Evolutionary conservation across 2,888 invertebrate species (phyloP).

Genomic region (Agapostemon virescens): DNA sequence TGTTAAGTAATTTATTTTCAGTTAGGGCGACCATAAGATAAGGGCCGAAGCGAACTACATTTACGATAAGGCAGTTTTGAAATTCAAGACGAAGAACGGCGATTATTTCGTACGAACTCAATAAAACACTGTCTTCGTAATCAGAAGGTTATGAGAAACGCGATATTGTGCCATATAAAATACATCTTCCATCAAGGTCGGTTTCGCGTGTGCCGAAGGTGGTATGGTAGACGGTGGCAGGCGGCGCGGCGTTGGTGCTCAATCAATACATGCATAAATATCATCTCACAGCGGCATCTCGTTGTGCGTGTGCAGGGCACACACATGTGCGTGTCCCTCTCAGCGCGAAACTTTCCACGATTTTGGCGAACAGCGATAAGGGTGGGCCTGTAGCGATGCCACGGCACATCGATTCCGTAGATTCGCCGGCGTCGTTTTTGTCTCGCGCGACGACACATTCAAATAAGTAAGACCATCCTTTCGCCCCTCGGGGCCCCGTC

Average conservation of each 20-base stretch:
- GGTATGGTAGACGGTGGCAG: constrained; percentile 21
- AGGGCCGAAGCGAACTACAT: not conserved
- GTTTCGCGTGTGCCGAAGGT: constrained; percentile 39
- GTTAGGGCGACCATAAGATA: not conserved
- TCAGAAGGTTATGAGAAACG: not conserved
- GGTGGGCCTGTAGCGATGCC: constrained; percentile 24
- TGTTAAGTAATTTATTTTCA: not conserved
- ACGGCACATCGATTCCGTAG: constrained; percentile 76
- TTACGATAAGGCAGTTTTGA: not conserved
- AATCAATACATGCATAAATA: constrained; percentile 67
- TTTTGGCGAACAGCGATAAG: constrained; percentile 50
- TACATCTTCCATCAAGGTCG: constrained; percentile 19
- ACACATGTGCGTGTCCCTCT: constrained; percentile 15
- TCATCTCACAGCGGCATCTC: constrained; percentile 34
- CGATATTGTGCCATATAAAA: not conserved
- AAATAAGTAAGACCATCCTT: constrained; percentile 77
- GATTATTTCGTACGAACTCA: not conserved
- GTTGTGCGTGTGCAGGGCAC: constrained; percentile 19
- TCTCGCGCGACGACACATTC: constrained; percentile 79
- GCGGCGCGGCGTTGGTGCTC: constrained; percentile 43
- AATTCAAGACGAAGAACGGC: not conserved
- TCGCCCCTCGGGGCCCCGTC: constrained; percentile 53
- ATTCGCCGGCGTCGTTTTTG: constrained; percentile 74
- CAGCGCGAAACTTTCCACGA: constrained; percentile 47
- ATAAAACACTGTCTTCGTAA: not conserved